Base-by-base conservation (phyloP, 2,888 invertebrate species). In the Graphium colonna region DNA sequence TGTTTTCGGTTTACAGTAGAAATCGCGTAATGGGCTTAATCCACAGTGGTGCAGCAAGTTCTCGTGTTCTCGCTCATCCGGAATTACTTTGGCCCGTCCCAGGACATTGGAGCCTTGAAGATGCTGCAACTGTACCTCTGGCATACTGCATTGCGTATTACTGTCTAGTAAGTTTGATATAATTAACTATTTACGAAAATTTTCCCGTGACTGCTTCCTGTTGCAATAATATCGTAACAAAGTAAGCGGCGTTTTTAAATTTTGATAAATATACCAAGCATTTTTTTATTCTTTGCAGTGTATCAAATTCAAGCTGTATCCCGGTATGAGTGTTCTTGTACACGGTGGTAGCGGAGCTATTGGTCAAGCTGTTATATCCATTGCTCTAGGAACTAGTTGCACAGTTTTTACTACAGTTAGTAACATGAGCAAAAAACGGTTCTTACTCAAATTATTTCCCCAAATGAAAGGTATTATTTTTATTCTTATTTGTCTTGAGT, bases 91-190 rank as follows among this genome's bases (percentile, higher is more conserved):
- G 94, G 95, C 83, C 91, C 9, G 82, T 95, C 1, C 94, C 95
- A 0, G 85, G 91, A 0, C 65, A 83, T 3, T 95, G 94, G 94
- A 88, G 90, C 1, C 71, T 94, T 15, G 91, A 93, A 71, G 93
- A 95, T 58, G 95, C 94, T 1, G 94, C 94, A 0, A 94, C 95
- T 0, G 91, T 95, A 0, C 95, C 95, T 0, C 91, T 95, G 33
- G 94, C 94, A 0, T 95, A 94, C 80, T 26, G 51, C 0, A 53
- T 71, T n/a, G 81, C 80, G 0, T 79, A 68, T 53, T 81, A 81
- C 55, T 73, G 71, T 56, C 61, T 80, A 58, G 81, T 80, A 61
- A 70, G 69, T 45, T 31, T 40, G 12, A 13, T 3, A 12, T 3
- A 36, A 21, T 3, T 21, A 21, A 5, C 21, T 21, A 21, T 5